These are phyloP conservation scores for Poeciliopsis prolifica DNA, from an alignment of 2,113 vertebrate genomes.

Conservation along the genomic window DNA sequence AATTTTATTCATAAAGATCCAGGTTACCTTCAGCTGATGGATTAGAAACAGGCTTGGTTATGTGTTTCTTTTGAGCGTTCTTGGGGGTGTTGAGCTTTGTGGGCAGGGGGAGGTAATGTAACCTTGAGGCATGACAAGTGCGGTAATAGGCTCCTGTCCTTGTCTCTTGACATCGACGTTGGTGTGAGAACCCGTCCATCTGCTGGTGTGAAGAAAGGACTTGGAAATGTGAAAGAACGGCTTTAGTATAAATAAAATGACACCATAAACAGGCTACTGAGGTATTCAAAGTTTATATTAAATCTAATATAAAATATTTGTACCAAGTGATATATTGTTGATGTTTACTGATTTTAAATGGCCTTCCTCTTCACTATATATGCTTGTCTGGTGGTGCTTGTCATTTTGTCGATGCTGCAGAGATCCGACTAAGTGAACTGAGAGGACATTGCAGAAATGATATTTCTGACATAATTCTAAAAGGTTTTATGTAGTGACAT, in stretches of 20 bases:
- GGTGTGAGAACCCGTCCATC: constrained; percentile 46
- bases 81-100: constrained; percentile 21
- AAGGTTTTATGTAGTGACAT: neutral
- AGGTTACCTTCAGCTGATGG: neutral
- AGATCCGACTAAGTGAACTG: constrained; percentile 15
- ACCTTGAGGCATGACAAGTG: constrained; percentile 72
- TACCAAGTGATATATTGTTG: constrained; percentile 11
- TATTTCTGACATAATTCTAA: constrained; percentile 12
- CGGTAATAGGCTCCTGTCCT: constrained; percentile 57
- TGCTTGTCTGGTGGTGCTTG: neutral
- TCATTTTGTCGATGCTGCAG: constrained; percentile 6
- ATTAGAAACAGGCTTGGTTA: constrained; percentile 17
- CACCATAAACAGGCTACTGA: neutral
- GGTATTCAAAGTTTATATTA: constrained; percentile 8
- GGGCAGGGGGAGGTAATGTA: constrained; percentile 15
- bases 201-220: constrained; percentile 20
- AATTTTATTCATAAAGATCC: neutral
- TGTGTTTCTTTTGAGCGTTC: constrained; percentile 31
- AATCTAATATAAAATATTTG: constrained; percentile 18
- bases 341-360: neutral
- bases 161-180: constrained; percentile 31
- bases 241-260: neutral
- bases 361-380: constrained; percentile 13
- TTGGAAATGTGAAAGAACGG: constrained; percentile 4
- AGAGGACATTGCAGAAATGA: constrained; percentile 11